phyloP scores from a whole-genome alignment of 2,797 vertebrate species.

The Graptemys geographica region DNA sequence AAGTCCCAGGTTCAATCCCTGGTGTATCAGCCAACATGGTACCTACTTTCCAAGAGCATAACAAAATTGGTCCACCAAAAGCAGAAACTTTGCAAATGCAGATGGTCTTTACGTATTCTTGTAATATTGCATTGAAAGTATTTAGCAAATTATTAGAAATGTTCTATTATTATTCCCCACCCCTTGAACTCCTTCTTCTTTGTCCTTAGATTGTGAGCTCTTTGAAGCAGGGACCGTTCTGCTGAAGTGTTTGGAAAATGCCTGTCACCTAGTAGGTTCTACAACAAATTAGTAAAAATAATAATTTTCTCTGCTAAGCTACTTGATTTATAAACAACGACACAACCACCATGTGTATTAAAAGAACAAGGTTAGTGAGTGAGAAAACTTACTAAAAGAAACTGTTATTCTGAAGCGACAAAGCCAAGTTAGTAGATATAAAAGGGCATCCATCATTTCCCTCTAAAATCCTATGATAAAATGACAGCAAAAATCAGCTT shows the following conservation, averaged over 20 bases:
- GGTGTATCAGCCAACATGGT: not conserved
- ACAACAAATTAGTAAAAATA: not conserved
- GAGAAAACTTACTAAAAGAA: conserved; percentile 19
- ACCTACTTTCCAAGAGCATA: not conserved
- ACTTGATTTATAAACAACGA: conserved; percentile 49
- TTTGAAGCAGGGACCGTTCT: conserved; percentile 18
- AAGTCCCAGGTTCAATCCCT: not conserved
- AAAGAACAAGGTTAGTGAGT: conserved; percentile 42
- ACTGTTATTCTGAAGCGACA: conserved; percentile 72
- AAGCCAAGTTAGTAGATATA: conserved; percentile 74
- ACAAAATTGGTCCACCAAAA: not conserved
- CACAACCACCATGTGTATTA: conserved; percentile 38
- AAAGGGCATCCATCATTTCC: conserved; percentile 78
- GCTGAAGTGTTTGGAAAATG: not conserved
- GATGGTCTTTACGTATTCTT: not conserved
- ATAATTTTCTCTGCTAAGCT: conserved; percentile 16
- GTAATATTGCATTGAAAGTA: not conserved
- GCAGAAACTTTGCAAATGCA: not conserved
- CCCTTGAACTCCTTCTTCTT: not conserved
- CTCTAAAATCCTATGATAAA: conserved; percentile 72
- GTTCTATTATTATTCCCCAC: accelerated
- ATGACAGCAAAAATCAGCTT: conserved; percentile 74
- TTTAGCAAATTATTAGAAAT: not conserved
- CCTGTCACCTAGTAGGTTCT: not conserved
- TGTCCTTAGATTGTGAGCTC: not conserved